These are phyloP conservation scores for Esox lucius DNA, from an alignment of 2,797 vertebrate species.

Conservation along the genomic window DNA sequence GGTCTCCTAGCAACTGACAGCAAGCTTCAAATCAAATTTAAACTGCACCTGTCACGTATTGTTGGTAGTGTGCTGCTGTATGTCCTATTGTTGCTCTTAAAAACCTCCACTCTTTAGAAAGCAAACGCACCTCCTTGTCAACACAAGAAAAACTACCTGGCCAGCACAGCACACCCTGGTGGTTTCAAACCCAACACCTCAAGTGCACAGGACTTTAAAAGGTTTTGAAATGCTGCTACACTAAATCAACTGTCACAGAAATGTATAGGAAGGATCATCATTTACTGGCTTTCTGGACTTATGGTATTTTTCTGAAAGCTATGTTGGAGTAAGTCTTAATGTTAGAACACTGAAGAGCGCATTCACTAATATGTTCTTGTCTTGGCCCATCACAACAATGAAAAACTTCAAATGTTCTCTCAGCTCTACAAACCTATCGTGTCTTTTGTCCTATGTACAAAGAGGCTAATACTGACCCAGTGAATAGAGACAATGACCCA, in stretches of 20 bases:
- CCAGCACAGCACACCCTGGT: slow-evolving; percentile 4
- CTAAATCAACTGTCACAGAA: background rate
- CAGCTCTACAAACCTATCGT: background rate
- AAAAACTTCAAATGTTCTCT: slow-evolving; percentile 13
- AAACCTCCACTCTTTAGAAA: background rate
- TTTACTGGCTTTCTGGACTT: background rate
- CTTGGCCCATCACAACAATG: slow-evolving; percentile 6
- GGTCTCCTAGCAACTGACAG: background rate
- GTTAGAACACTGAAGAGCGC: background rate
- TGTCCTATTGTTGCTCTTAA: background rate
- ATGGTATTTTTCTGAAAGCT: too few species aligned
- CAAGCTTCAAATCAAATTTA: slow-evolving; percentile 14
- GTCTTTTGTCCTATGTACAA: slow-evolving; percentile 19
- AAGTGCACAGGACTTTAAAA: background rate
- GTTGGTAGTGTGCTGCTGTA: background rate
- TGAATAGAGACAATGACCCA: slow-evolving; percentile 57
- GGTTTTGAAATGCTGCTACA: background rate
- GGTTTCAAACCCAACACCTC: background rate
- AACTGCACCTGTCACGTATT: slow-evolving; percentile 3
- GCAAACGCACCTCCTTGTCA: background rate
- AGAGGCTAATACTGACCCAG: slow-evolving; percentile 57
- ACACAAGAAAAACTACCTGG: background rate
- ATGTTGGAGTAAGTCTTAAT: background rate
- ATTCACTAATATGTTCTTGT: background rate
- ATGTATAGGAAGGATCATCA: background rate